A percentile compares a stretch with the other conserved stretches of the same genome.
Evolutionary conservation across 2,113 vertebrate species (phyloP).

Genomic region (Rallus limicola): DNA sequence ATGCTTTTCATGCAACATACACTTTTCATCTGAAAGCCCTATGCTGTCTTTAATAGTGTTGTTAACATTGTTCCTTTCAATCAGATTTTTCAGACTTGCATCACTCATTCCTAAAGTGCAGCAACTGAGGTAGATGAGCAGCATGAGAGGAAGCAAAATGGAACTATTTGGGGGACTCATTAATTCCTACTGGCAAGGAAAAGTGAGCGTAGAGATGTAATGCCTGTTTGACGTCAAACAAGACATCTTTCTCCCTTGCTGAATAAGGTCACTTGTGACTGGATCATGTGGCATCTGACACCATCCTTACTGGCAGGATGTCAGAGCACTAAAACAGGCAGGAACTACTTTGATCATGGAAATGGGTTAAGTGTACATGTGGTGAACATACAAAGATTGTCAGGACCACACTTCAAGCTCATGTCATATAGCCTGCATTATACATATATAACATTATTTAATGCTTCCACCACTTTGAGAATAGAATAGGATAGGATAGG

Average conservation of each 20-base stretch:
- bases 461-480: neutral
- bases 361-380: neutral
- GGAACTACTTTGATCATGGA: neutral
- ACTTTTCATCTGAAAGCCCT: neutral
- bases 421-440: neutral
- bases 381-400: neutral
- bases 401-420: neutral
- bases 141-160: neutral
- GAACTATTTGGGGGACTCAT: neutral
- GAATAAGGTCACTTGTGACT: neutral
- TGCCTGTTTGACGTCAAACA: neutral
- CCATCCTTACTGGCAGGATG: neutral
- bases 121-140: neutral
- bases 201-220: neutral
- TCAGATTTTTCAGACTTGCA: neutral
- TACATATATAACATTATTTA: neutral
- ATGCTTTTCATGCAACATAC: neutral
- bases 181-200: neutral
- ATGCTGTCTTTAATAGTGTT: neutral
- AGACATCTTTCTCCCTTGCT: neutral
- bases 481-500: neutral
- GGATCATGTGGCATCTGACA: neutral
- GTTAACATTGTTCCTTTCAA: neutral
- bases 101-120: neutral
- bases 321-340: neutral